A percentile compares a stretch with the other conserved stretches of the same genome.
Evolutionary conservation across 2,797 vertebrate genomes (phyloP).

Genomic region (Kryptolebias ocellatus): DNA sequence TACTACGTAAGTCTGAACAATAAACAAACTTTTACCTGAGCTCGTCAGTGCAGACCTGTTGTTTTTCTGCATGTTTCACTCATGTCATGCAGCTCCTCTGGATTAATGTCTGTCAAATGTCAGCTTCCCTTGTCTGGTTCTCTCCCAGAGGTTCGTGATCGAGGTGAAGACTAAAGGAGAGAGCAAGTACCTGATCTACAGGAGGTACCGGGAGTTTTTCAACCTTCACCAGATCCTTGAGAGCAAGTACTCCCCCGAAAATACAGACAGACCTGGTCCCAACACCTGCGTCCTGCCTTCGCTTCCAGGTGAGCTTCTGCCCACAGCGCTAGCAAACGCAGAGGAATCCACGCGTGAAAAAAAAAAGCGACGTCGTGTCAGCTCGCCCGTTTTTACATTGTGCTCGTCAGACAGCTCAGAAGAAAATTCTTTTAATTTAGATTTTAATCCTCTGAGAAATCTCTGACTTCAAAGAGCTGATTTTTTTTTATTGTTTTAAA

Average conservation of each 20-base stretch:
- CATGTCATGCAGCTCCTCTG: not conserved
- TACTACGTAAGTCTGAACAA: slow-evolving; percentile 86
- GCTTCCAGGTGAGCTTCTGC: slow-evolving; percentile 84
- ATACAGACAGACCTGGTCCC: slow-evolving; percentile 55
- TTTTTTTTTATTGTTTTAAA: not conserved
- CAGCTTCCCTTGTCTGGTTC: not conserved
- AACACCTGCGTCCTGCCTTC: slow-evolving; percentile 83
- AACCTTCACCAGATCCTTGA: slow-evolving; percentile 87
- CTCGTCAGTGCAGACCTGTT: not conserved
- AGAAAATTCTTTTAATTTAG: not conserved
- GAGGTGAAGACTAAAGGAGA: slow-evolving; percentile 94
- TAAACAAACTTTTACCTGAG: not conserved
- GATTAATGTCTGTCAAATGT: not conserved
- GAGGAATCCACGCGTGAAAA: not conserved
- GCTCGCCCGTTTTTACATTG: slow-evolving; percentile 30
- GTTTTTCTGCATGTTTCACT: not conserved
- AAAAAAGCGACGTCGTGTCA: not conserved
- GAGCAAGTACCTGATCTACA: slow-evolving; percentile 92
- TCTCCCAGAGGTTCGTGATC: slow-evolving; percentile 84
- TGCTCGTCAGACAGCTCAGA: not conserved
- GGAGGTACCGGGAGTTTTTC: slow-evolving; percentile 91
- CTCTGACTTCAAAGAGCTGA: not conserved
- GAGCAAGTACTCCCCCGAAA: slow-evolving; percentile 83
- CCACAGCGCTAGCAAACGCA: not conserved
- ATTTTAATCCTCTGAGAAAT: not conserved